Evolutionary conservation across 1,140 invertebrate genomes (phyloP), one percentile per base, ranked within the genome.

Genomic region (Eumeta japonica): DNA sequence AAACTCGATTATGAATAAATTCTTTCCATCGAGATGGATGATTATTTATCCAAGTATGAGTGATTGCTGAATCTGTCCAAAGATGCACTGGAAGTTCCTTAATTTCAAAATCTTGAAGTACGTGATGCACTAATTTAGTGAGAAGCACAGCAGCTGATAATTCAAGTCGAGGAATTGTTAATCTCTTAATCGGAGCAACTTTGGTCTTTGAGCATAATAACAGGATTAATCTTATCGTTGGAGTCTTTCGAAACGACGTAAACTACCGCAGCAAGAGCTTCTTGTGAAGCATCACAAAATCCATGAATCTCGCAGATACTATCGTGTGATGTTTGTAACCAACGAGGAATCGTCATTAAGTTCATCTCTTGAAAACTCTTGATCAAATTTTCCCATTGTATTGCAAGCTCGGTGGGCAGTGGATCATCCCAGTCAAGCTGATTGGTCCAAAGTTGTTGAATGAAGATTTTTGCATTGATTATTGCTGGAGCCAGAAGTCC

Each of bases 391-490:
- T 28, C 27, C 46, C 43, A 49, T 39, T 49, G 18, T 10, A 28
- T 4, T 39, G n/a, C 16, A 5, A 50, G 13, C 2, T 48, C 39
- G 9, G 24, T 10, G 3, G 45, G 32, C 3, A 61, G 9, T 3
- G 10, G 10, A 10, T 62, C 47, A 39, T 78, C 75, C 73, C 72
- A 77, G 3, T 44, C 46, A 3, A 55, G 7, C 5, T 52, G 39
- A 10, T 37, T 5, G 10, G 53, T 16, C 72, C 73, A 74, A 3
- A 79, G 24, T 18, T 57, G 42, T 52, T 79, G 75, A n/a, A 79
- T 56, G 0, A 78, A 39, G 0, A 78, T 59, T 52, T 79, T 78
- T 9, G 57, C 53, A 5, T 15, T 39, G 3, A 78, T 50, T 2
- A 65, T 55, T 0, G 63, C 39, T 12, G 76, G 77, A 2, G 55